Conservation (phyloP, 2,113 vertebrate species). For the Puntigrus tetrazona region DNA sequence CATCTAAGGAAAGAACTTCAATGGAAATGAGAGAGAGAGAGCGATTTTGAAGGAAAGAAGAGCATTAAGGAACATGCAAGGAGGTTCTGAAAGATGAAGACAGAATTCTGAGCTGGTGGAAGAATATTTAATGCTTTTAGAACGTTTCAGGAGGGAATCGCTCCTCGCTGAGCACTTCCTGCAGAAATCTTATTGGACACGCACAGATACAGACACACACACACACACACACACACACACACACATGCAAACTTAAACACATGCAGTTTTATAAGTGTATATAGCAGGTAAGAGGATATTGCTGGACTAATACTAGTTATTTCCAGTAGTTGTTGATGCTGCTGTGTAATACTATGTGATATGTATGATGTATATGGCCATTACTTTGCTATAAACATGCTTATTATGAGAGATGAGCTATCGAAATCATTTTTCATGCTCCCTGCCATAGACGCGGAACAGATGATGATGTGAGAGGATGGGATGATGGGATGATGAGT, state of each 20-base stretch:
- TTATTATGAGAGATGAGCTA: constrained; percentile 49
- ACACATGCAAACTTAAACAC: constrained; percentile 5
- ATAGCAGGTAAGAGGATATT: constrained; percentile 27
- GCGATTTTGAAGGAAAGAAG: constrained; percentile 15
- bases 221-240: constrained; percentile 17
- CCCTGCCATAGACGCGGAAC: constrained; percentile 25
- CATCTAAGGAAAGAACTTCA: constrained; percentile 46
- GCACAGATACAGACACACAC: constrained; percentile 25
- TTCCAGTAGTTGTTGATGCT: constrained; percentile 26
- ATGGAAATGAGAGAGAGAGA: constrained; percentile 37
- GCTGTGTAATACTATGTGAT: constrained; percentile 28
- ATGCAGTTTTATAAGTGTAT: constrained; percentile 27
- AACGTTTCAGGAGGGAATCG: constrained; percentile 5
- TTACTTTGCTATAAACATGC: constrained; percentile 39
- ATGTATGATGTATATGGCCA: constrained; percentile 21
- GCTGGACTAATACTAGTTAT: constrained; percentile 29
- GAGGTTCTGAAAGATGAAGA: constrained; percentile 24
- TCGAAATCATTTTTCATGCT: constrained; percentile 43
- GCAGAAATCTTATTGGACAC: constrained; percentile 41
- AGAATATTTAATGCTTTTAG: constrained; percentile 44
- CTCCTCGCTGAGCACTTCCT: constrained; percentile 37
- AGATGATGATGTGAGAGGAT: constrained; percentile 46
- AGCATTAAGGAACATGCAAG: constrained; percentile 32
- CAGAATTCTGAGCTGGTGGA: constrained; percentile 16
- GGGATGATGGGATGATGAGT: constrained; percentile 43